Evolutionary conservation across 2,113 vertebrate genomes (phyloP), one percentile per base, ranked within the genome.

Genomic region (Alaudala cheleensis): DNA sequence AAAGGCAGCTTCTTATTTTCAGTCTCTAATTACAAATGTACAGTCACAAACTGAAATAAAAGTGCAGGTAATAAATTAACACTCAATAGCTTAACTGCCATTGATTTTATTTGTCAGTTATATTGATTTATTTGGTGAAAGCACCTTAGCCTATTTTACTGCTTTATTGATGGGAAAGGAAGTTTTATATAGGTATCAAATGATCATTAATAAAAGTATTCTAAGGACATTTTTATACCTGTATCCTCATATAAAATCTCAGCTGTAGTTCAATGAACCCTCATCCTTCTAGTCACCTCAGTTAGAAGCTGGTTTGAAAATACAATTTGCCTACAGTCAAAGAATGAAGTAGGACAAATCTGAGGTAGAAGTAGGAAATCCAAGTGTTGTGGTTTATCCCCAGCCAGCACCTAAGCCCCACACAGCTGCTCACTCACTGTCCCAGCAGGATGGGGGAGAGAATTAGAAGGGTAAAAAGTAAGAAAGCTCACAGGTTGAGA

Each of bases 371-470:
- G 1, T 29, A 24, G 8, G 54, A 82, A 42, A 39, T 76, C 4
- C 19, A 72, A 31, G 2, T 8, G 33, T 40, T 0, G 1, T 34
- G 6, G 26, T 69, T 82, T 77, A 65, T 33, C 20, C 21, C 21
- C 18, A 77, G 13, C 9, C 56, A 53, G 22, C 8, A 51, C 6
- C 29, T 8, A 21, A 76, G 23, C 39, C 13, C 8, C 39, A 49
- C 17, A 25, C 5, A 54, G 20, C 26, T 21, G 21, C 16, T 65
- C 17, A 6, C 15, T 51, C n/a, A 10, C n/a, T 49, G 24, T 25
- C n/a, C 14, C 0, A 0, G 22, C 13, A 53, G 14, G 10, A 17
- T 4, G 2, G 2, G 9, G 3, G 23, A 42, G 11, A 64, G 49
- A 47, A 57, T 12, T 12, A 25, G 10, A 64, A 89, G 12, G 6